Conservation (phyloP, 30 jellyfish, hydroid and myxozoan species). For the Cassiopea andromeda region DNA sequence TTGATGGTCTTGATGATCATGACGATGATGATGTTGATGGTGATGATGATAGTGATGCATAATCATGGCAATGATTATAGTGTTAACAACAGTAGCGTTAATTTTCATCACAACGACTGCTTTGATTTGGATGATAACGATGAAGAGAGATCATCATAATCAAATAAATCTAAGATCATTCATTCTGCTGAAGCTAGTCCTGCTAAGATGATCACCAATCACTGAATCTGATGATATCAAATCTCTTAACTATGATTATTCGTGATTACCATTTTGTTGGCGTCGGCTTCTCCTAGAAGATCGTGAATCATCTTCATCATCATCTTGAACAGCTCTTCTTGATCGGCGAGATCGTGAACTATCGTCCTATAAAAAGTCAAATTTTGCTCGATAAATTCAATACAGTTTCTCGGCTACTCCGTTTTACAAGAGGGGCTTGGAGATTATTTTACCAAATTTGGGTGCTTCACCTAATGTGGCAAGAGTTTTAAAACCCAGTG, state of each 20-base stretch:
- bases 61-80: not conserved
- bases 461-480: no score
- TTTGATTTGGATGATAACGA: not conserved
- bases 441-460: not conserved
- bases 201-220: no score
- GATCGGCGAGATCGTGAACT: conserved; percentile 61
- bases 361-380: conserved; percentile 13
- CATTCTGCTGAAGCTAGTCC: not conserved
- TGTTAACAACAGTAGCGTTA: not conserved
- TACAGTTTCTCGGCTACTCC: not conserved
- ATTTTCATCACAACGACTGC: not conserved
- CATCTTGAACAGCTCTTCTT: conserved; percentile 70
- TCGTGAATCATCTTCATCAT: conserved; percentile 67
- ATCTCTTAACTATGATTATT: not conserved
- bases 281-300: conserved; percentile 66
- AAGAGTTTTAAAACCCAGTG: no score
- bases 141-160: not conserved
- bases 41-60: not conserved
- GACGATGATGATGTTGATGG: not conserved
- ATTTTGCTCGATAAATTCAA: not conserved
- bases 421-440: not conserved
- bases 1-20: not conserved
- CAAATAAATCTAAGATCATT: not conserved
- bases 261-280: conserved; percentile 32
- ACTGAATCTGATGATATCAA: not conserved